Conservation (phyloP, 2,113 vertebrate genomes). For the Candoia aspera region DNA sequence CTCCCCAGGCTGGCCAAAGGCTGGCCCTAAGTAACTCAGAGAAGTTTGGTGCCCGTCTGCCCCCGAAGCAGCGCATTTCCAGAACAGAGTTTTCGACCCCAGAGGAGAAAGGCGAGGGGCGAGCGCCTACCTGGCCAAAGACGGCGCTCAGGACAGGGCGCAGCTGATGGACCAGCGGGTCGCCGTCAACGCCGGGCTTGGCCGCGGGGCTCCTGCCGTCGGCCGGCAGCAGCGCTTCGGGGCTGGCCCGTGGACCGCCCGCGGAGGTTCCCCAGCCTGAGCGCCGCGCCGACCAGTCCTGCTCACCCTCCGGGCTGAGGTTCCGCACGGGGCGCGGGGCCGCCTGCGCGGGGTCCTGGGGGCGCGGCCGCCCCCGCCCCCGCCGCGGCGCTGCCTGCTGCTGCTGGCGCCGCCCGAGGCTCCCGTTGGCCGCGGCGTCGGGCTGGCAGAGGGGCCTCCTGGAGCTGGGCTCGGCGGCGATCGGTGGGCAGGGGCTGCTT, state of each 20-base stretch:
- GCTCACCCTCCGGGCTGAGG: constrained; percentile 56
- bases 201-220: constrained; percentile 63
- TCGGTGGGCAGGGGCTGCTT: constrained; percentile 27
- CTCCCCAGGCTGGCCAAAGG: neutral
- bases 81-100: neutral
- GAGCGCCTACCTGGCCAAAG: constrained; percentile 90
- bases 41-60: neutral
- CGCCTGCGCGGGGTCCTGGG: neutral
- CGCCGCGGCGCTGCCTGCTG: constrained; percentile 36
- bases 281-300: constrained; percentile 61
- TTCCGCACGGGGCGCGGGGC: neutral
- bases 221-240: constrained; percentile 60
- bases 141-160: constrained; percentile 91
- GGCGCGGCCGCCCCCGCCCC: constrained; percentile 54
- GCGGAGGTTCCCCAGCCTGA: constrained; percentile 64
- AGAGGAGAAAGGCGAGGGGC: constrained; percentile 28
- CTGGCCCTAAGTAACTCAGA: neutral
- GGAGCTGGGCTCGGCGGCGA: constrained; percentile 77
- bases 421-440: constrained; percentile 70
- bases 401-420: constrained; percentile 51
- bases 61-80: constrained; percentile 9
- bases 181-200: constrained; percentile 74
- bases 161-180: constrained; percentile 81
- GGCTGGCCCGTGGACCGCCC: constrained; percentile 58
- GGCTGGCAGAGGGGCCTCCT: constrained; percentile 91